phyloP scores from a whole-genome alignment of 2,113 vertebrate species.

The Physeter macrocephalus region DNA sequence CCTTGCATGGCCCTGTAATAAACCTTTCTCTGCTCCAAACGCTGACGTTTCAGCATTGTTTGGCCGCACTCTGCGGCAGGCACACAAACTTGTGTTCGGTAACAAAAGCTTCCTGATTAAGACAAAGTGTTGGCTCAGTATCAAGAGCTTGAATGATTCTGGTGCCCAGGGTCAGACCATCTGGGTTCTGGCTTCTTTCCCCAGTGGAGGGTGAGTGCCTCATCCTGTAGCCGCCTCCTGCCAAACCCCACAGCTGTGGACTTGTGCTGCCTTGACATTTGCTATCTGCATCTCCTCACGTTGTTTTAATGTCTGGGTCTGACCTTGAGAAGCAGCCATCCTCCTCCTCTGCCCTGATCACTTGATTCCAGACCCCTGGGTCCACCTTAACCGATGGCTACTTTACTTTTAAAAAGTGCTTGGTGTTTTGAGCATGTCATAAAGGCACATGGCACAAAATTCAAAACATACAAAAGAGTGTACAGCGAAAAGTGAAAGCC shows the following conservation, averaged over 20 bases:
- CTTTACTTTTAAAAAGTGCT: not conserved
- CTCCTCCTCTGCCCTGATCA: not conserved
- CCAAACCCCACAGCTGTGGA: not conserved
- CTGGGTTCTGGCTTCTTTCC: not conserved
- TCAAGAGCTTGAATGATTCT: not conserved
- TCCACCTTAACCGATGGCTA: not conserved
- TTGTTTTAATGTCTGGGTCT: not conserved
- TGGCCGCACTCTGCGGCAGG: not conserved
- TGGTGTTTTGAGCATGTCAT: not conserved
- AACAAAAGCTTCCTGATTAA: not conserved
- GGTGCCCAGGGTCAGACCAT: not conserved
- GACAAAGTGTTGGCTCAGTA: not conserved
- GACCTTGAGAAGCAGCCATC: not conserved
- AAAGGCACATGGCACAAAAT: not conserved
- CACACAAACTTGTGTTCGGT: not conserved
- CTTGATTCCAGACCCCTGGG: not conserved
- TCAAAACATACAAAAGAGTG: not conserved
- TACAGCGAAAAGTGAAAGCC: not conserved
- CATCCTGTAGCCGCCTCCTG: not conserved
- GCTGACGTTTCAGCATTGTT: not conserved
- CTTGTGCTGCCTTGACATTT: not conserved
- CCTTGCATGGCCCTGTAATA: not conserved
- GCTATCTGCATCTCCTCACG: not conserved
- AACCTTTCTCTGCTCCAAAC: not conserved
- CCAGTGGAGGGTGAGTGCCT: not conserved